A percentile compares a stretch with the other conserved stretches of the same genome.
Conservation (phyloP, 2,888 invertebrate species). For the Drosophila percnosoma region DNA sequence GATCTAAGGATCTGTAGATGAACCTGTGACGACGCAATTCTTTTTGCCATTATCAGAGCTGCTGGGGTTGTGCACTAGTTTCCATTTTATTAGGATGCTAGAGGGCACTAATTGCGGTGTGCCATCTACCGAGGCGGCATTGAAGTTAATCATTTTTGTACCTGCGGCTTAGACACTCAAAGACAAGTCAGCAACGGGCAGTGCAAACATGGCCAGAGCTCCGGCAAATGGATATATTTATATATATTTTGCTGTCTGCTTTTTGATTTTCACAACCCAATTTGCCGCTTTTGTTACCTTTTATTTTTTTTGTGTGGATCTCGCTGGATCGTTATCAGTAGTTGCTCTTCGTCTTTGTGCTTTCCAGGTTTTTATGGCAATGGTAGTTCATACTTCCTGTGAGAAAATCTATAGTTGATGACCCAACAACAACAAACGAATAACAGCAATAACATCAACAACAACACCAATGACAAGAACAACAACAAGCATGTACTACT, state of each 20-base stretch:
- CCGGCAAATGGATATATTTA: slow-evolving; percentile 62
- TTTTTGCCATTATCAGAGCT: slow-evolving; percentile 64
- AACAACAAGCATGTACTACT: not conserved
- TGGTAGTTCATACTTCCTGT: slow-evolving; percentile 63
- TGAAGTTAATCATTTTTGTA: slow-evolving; percentile 76
- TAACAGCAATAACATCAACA: slow-evolving; percentile 28
- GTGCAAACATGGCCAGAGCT: slow-evolving; percentile 38
- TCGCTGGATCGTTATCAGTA: slow-evolving; percentile 70
- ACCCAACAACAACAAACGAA: slow-evolving; percentile 42
- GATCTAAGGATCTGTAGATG: slow-evolving; percentile 24
- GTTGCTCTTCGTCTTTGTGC: slow-evolving; percentile 55
- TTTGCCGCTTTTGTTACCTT: slow-evolving; percentile 67
- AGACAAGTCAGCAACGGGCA: slow-evolving; percentile 47
- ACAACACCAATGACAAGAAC: slow-evolving; percentile 27
- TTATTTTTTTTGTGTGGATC: slow-evolving; percentile 45
- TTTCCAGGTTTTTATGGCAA: slow-evolving; percentile 69
- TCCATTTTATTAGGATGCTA: slow-evolving; percentile 72
- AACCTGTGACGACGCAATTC: slow-evolving; percentile 76
- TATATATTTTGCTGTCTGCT: slow-evolving; percentile 41
- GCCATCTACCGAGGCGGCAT: slow-evolving; percentile 55
- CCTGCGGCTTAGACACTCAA: slow-evolving; percentile 78
- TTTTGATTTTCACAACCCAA: slow-evolving; percentile 72
- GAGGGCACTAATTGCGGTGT: slow-evolving; percentile 73
- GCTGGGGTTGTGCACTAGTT: slow-evolving; percentile 68
- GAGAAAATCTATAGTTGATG: slow-evolving; percentile 71